Base-by-base conservation (phyloP, 2,888 invertebrate genomes). In the Dryadula phaetusa region DNA sequence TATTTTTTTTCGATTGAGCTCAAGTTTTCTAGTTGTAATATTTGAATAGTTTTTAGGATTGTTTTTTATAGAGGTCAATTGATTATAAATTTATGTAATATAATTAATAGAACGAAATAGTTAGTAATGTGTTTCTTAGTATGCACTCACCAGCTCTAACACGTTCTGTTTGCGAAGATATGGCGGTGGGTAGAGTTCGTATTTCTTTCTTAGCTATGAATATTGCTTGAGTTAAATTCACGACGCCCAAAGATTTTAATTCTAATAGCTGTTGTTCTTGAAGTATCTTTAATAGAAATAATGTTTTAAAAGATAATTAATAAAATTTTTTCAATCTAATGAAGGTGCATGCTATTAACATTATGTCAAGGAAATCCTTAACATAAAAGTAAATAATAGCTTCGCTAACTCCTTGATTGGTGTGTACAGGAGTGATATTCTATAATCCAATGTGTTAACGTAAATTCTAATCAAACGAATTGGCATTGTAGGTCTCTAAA, bases 191-290 rank as follows among this genome's bases (percentile, higher is more conserved):
- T 64, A 96, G 85, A 56, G 93, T 90, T 66, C 90, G 88, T 75
- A 95, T 95, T 76, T 94, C 93, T 66, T 93, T 92, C 37, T 94
- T 90, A 3, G 95, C 94, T 46, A 87, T 88, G 10, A 94, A 92
- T 72, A 95, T 92, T 10, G 94, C 94, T 75, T 86, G 92, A 61
- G 94, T 94, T 73, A 94, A 82, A 79, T 95, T 94, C 62, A 94
- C 93, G 16, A 92, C 92, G 14, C 93, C 93, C 25, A 93, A 76
- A 49, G 85, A 82, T 25, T 87, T 86, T 0, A 93, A 84, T 67
- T 94, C 86, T 32, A 93, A 80, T 65, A 94, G 80, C 70, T 93
- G 93, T 65, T 93, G 88, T 72, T 94, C 94, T 49, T 89, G 88
- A 7, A 93, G 81, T 63, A 94, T 91, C 94, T 94, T 81, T 8